A percentile compares a stretch with the other conserved stretches of the same genome.
Evolutionary conservation across 2,797 vertebrate genomes (phyloP).

Genomic region (Phrynocephalus vlangalii): DNA sequence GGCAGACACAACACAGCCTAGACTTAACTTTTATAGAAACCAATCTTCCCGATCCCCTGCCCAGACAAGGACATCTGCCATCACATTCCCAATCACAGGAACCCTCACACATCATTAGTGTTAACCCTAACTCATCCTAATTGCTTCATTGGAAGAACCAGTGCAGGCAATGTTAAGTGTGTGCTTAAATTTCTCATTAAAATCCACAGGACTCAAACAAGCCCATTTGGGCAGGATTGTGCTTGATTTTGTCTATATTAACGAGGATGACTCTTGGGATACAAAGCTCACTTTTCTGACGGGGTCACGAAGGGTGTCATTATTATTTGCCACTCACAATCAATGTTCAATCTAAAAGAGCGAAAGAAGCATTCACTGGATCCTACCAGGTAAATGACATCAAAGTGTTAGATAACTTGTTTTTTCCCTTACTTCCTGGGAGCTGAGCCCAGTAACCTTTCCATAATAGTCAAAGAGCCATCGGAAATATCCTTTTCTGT

Average conservation of each 20-base stretch:
- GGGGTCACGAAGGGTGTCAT: neutral
- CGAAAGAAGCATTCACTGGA: neutral
- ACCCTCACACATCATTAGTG: neutral
- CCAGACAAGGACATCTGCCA: neutral
- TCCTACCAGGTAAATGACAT: neutral
- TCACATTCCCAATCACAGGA: neutral
- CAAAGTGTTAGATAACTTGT: neutral
- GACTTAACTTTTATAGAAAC: neutral
- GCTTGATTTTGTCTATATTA: neutral
- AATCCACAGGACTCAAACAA: neutral
- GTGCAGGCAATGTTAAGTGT: neutral
- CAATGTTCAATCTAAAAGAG: neutral
- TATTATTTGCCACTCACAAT: neutral
- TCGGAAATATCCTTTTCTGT: neutral
- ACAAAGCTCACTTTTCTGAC: neutral
- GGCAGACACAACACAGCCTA: neutral
- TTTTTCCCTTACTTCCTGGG: neutral
- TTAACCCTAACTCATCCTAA: neutral
- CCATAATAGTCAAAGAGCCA: neutral
- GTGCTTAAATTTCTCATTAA: constrained; percentile 11
- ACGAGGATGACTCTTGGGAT: neutral
- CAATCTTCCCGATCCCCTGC: neutral
- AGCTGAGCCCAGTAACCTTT: neutral
- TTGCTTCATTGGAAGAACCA: neutral
- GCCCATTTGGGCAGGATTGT: neutral